Base-by-base conservation (phyloP, 2,113 vertebrate genomes). In the Etia nguti region DNA sequence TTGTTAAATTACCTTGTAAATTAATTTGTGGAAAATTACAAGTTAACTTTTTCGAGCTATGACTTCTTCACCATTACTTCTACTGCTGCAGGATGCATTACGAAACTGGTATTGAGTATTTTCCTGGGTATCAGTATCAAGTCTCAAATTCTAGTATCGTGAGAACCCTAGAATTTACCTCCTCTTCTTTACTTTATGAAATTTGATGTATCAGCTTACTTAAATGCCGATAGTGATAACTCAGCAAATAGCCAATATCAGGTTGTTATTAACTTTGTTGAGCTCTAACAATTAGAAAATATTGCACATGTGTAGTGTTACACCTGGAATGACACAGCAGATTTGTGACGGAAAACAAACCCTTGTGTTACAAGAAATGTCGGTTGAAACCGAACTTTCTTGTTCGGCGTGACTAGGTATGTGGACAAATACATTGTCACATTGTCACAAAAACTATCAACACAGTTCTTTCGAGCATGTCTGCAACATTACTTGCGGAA, bases 121-220 rank as follows among this genome's bases (percentile, higher is more conserved):
- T 68, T 68, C 34, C 62, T 68, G 62, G 62, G 22, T 68, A 68
- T 68, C 11, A 41, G 34, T 2, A 41, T 68, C 20, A 68, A 41
- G 62, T 41, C 13, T 41, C 6, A 68, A 68, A 68, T 22, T 41
- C 36, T 24, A 68, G 41, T 68, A 41, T 41, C 0, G 1, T 41
- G 62, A 24, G 0, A 68, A 22, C 3, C 11, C 0, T 2, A 68
- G 36, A 18, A 48, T 48, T 41, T 0, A 6, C 6, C 22, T 10
- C 24, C 0, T 29, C 9, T 20, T 29, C 41, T 75, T 12, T 29
- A 75, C 41, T 2, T 75, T 48, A 29, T 48, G 2, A 11, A 75
- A 46, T 48, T 20, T 75, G 15, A 75, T 48, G 0, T 29, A 29
- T 48, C 6, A 16, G 43, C 24, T 48, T 46, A 48, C 3, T 29